Evolutionary conservation across 2,113 vertebrate genomes (phyloP).

Genomic region (Oryzias javanicus): DNA sequence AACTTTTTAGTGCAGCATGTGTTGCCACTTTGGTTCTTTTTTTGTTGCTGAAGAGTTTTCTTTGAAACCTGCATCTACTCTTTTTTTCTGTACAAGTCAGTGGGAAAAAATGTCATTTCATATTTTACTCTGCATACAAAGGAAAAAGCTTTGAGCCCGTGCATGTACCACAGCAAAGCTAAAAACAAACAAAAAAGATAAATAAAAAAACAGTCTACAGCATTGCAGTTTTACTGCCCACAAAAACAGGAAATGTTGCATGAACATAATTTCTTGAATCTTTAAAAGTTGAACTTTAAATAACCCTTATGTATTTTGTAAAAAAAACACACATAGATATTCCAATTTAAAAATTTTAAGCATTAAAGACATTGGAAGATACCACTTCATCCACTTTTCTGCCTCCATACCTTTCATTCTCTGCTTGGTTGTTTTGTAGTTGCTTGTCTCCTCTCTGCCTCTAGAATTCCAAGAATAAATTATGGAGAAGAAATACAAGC

Average conservation of each 20-base stretch:
- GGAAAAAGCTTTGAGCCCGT: not conserved
- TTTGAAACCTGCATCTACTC: conserved; percentile 15
- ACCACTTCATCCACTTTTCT: conserved; percentile 12
- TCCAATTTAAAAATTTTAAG: no score
- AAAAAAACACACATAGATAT: no score
- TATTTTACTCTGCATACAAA: conserved; percentile 23
- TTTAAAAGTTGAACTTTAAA: conserved; percentile 6
- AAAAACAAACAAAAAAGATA: no score
- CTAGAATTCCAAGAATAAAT: conserved; percentile 37
- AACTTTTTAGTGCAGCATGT: conserved; percentile 29
- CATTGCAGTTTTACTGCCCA: no score
- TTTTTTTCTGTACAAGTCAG: conserved; percentile 7
- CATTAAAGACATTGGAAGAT: not conserved
- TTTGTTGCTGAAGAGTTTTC: conserved; percentile 21
- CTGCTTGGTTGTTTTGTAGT: conserved; percentile 18
- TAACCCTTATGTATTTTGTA: not conserved
- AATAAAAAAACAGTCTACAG: not conserved
- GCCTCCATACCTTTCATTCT: conserved; percentile 29
- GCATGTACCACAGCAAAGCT: conserved; percentile 26
- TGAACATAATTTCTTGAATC: not conserved
- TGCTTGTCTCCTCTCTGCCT: conserved; percentile 33
- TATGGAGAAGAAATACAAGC: conserved; percentile 33
- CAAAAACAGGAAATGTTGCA: not conserved
- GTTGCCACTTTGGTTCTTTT: conserved; percentile 13
- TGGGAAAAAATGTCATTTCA: conserved; percentile 24